Base-by-base conservation (phyloP, 2,888 invertebrate species). In the Syrphus vitripennis region DNA sequence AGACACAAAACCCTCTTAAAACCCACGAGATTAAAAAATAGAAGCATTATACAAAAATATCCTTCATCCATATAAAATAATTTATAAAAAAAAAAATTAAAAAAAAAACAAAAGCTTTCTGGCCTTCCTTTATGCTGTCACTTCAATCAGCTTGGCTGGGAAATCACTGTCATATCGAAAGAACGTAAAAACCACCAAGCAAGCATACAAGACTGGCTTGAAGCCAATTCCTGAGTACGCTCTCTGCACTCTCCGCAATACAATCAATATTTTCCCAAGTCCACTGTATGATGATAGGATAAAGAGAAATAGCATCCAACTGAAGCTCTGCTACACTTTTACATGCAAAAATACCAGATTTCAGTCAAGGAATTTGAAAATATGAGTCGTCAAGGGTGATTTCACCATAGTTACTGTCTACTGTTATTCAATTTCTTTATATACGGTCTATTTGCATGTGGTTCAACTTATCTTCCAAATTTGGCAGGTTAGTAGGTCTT, bases 141-240 rank as follows among this genome's bases (percentile, higher is more conserved):
- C 82, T 78, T 67, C 72, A 69, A 74, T 74, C 82, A 70, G 77
- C 70, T 77, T 78, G 74, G 70, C 72, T 77, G 67, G 72, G 67
- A 86, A 84, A 72, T 86, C 82, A 82, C 82, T 82, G 86, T 82
- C 82, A 86, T 74, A 86, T 86, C 55, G 69, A 31, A 48, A 72
- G 19, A 34, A 24, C 14, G 4, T 24, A 67, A 67, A 9, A 63
- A 59, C 12, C 16, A 37, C 26, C 12, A 12, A 59, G 3, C 34
- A 45, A 42, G 16, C 10, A 26, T 4, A 48, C 42, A 76, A 61
- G 74, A 78, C 77, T 86, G 86, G 86, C 86, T 86, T 82, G 29
- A 53, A 74, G 86, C 86, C 86, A 86, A 86, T 65, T 82, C 82
- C 63, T 70, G 72, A 57, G 61, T 40, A 37, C 74, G 72, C 82